Evolutionary conservation across 2,888 invertebrate genomes (phyloP).

Genomic region (Epirrhoe tristata): DNA sequence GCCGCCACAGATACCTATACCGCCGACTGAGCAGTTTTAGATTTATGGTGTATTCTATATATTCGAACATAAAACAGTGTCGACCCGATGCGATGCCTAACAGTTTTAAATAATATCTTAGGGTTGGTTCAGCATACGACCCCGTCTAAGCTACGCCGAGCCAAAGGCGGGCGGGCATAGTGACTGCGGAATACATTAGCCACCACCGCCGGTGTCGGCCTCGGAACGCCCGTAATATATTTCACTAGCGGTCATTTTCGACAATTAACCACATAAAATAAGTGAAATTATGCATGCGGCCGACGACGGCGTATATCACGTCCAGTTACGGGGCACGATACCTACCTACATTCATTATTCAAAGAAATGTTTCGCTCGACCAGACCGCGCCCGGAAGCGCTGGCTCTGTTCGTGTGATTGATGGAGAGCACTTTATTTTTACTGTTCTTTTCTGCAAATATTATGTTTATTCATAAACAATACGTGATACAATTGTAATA

Average conservation of each 20-base stretch:
- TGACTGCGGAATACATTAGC: slow-evolving; percentile 81
- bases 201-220: slow-evolving; percentile 72
- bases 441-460: slow-evolving; percentile 67
- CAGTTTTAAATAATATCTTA: slow-evolving; percentile 30
- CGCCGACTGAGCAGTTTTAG: slow-evolving; percentile 50
- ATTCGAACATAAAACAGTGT: slow-evolving; percentile 33
- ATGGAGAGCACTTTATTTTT: slow-evolving; percentile 80
- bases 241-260: slow-evolving; percentile 85
- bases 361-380: slow-evolving; percentile 84
- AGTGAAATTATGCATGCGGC: slow-evolving; percentile 86
- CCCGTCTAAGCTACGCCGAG: slow-evolving; percentile 40
- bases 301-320: slow-evolving; percentile 85
- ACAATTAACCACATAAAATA: slow-evolving; percentile 86
- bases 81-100: slow-evolving; percentile 19
- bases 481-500: slow-evolving; percentile 42
- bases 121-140: slow-evolving; percentile 17
- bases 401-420: slow-evolving; percentile 82
- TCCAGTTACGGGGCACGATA: slow-evolving; percentile 84
- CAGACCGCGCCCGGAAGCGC: slow-evolving; percentile 78
- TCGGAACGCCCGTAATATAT: slow-evolving; percentile 78
- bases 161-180: slow-evolving; percentile 73
- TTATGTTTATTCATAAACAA: slow-evolving; percentile 56
- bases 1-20: slow-evolving; percentile 47
- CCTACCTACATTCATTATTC: slow-evolving; percentile 84
- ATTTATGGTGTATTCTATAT: slow-evolving; percentile 57